Evolutionary conservation across 2,113 vertebrate species (phyloP).

Genomic region (Pipa parva): DNA sequence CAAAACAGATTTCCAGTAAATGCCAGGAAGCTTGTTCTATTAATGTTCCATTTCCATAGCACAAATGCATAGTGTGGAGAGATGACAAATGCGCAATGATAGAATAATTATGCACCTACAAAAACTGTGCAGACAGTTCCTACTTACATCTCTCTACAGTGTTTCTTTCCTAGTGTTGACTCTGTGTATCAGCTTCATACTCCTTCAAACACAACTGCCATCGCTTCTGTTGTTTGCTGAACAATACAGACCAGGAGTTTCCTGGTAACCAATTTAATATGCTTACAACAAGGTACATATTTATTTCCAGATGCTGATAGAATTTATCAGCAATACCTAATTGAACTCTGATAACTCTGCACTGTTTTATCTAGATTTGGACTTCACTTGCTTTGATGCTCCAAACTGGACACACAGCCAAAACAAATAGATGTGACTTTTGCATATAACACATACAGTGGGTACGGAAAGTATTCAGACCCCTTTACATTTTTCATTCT

Average conservation of each 20-base stretch:
- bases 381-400: slow-evolving; percentile 15
- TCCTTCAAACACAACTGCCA: slow-evolving; percentile 35
- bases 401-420: neutral
- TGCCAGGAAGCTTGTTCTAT: neutral
- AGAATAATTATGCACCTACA: slow-evolving; percentile 29
- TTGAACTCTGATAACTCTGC: slow-evolving; percentile 19
- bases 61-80: slow-evolving; percentile 3
- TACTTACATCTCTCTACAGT: slow-evolving; percentile 35
- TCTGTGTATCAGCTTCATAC: slow-evolving; percentile 34
- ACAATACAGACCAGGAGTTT: slow-evolving; percentile 29
- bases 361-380: slow-evolving; percentile 9
- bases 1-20: neutral
- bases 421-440: slow-evolving; percentile 3
- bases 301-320: slow-evolving; percentile 33
- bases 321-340: slow-evolving; percentile 33
- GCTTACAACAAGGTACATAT: slow-evolving; percentile 30
- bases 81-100: slow-evolving; percentile 23
- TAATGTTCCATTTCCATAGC: neutral
- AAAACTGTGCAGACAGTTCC: slow-evolving; percentile 14
- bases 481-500: no score
- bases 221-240: slow-evolving; percentile 26
- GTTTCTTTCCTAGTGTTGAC: slow-evolving; percentile 34
- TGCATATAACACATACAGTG: neutral
- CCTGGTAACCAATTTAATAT: slow-evolving; percentile 38
- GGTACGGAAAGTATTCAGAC: no score